A percentile compares a stretch with the other conserved stretches of the same genome.
These are phyloP conservation scores for Eupithecia dodoneata DNA, from an alignment of 2,888 invertebrate genomes.

Conservation along the genomic window DNA sequence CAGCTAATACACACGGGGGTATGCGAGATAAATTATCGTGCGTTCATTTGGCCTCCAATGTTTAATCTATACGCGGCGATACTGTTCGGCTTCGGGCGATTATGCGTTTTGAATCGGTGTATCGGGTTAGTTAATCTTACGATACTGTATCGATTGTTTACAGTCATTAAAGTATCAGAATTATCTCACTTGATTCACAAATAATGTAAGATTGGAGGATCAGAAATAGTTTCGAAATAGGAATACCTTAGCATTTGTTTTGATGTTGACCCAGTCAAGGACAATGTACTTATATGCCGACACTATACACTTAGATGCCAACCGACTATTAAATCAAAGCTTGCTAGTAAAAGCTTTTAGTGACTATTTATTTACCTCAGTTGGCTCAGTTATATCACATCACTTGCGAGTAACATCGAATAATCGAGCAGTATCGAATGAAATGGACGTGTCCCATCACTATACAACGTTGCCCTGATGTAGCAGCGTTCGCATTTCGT, in stretches of 20 bases:
- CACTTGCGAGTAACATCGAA: conserved; percentile 9
- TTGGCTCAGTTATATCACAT: neutral
- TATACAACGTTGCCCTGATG: conserved; percentile 64
- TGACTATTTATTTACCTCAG: neutral
- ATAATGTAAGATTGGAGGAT: neutral
- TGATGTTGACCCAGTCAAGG: neutral
- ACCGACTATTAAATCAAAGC: neutral
- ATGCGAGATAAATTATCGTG: conserved; percentile 81
- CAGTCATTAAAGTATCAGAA: neutral
- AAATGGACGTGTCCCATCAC: conserved; percentile 58
- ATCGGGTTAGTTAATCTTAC: conserved; percentile 38
- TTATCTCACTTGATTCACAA: neutral
- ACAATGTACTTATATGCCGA: neutral
- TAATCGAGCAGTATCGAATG: conserved; percentile 45
- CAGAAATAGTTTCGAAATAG: neutral
- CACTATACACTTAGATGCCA: neutral
- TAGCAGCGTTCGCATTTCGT: conserved; percentile 67
- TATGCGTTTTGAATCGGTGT: conserved; percentile 60
- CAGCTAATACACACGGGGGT: conserved; percentile 83
- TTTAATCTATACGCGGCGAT: conserved; percentile 80
- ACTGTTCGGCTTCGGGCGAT: conserved; percentile 67
- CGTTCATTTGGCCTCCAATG: conserved; percentile 83
- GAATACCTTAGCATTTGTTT: neutral
- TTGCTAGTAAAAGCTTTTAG: neutral
- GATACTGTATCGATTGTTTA: conserved; percentile 14